A percentile compares a stretch with the other conserved stretches of the same genome.
Evolutionary conservation across 2,888 invertebrate genomes (phyloP).

Genomic region (Cheilosia scutellata): DNA sequence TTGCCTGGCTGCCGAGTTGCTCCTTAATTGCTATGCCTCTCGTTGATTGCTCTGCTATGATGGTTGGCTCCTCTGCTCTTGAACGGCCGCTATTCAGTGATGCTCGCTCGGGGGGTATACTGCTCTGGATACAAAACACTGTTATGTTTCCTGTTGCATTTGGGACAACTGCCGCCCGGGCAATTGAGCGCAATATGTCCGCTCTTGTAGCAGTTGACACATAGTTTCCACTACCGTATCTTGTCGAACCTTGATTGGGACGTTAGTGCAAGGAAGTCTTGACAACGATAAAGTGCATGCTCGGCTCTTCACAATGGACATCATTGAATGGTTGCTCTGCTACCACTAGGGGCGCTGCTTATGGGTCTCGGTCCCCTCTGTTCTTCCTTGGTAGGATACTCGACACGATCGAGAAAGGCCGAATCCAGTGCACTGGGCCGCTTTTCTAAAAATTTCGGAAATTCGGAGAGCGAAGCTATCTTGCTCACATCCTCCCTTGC

Average conservation of each 20-base stretch:
- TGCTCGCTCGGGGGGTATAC: neutral
- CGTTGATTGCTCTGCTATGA: neutral
- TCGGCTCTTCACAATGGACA: conserved; percentile 4
- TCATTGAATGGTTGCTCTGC: neutral
- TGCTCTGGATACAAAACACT: conserved; percentile 11
- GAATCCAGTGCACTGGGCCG: conserved; percentile 12
- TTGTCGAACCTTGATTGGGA: too few species aligned
- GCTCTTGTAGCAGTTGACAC: too few species aligned
- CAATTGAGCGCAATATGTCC: neutral
- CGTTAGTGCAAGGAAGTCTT: too few species aligned
- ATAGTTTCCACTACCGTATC: too few species aligned
- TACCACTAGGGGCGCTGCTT: too few species aligned
- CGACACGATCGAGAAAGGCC: conserved; percentile 7
- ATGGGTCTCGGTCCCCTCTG: conserved; percentile 9
- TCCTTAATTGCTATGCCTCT: neutral
- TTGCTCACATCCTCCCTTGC: conserved; percentile 5
- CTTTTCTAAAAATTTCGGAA: too few species aligned
- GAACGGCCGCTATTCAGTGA: neutral
- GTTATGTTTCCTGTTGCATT: conserved; percentile 4
- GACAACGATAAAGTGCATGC: neutral
- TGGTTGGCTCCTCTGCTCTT: conserved; percentile 10
- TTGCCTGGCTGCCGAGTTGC: neutral
- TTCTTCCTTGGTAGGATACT: neutral
- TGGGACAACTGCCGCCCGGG: neutral
- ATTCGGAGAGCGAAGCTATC: conserved; percentile 14